Evolutionary conservation across 37 sponge, comb jelly and placozoan genomes (phyloP).

Genomic region (Cliona cf. orientalis): DNA sequence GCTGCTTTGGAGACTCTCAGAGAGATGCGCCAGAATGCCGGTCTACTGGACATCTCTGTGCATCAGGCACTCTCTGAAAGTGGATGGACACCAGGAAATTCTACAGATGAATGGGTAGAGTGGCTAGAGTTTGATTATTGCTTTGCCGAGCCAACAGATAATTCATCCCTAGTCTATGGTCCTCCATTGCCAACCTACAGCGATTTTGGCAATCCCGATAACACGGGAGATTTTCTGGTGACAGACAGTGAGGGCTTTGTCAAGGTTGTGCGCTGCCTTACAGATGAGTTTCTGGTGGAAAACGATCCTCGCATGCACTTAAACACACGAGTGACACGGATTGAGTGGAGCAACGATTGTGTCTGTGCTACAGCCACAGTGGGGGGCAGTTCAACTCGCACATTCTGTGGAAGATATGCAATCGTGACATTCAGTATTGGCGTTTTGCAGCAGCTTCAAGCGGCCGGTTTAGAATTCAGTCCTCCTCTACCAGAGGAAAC

Average conservation of each 20-base stretch:
- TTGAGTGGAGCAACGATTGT: slow-evolving; percentile 46
- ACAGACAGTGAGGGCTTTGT: slow-evolving; percentile 32
- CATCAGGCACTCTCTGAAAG: background rate
- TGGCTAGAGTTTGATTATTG: slow-evolving; percentile 29
- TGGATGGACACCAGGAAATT: slow-evolving; percentile 6
- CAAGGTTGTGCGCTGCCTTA: slow-evolving; percentile 12
- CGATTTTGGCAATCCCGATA: slow-evolving; percentile 19
- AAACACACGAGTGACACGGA: slow-evolving; percentile 9
- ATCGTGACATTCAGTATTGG: slow-evolving; percentile 62
- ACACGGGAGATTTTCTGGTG: slow-evolving; percentile 17
- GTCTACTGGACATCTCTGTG: slow-evolving; percentile 27
- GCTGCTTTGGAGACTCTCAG: too few relatives aligned
- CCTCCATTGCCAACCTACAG: background rate
- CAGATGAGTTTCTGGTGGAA: background rate
- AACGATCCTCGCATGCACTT: slow-evolving; percentile 27
- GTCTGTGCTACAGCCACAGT: slow-evolving; percentile 28
- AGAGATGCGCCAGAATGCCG: too few relatives aligned
- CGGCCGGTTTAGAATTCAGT: background rate
- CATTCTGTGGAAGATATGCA: slow-evolving; percentile 36
- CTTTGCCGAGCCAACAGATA: slow-evolving; percentile 3
- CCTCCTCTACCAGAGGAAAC: slow-evolving; percentile 37
- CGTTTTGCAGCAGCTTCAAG: slow-evolving; percentile 21
- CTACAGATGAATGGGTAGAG: slow-evolving; percentile 4
- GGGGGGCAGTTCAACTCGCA: background rate
- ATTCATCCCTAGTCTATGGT: background rate